phyloP scores from a whole-genome alignment of 2,113 vertebrate genomes.

The Pachyramphus minor region DNA sequence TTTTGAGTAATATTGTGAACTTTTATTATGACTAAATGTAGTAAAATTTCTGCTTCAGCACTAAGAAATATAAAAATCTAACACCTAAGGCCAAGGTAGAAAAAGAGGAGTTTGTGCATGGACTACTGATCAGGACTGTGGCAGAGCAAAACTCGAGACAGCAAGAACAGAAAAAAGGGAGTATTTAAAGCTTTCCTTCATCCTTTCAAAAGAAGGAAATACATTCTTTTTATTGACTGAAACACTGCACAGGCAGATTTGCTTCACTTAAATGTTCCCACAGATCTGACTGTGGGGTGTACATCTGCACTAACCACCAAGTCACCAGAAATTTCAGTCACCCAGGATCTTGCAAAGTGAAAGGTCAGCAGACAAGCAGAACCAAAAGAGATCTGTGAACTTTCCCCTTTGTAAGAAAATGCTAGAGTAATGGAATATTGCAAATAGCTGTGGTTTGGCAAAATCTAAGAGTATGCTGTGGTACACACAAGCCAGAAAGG shows the following conservation, averaged over 20 bases:
- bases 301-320: not conserved
- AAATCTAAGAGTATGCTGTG: not conserved
- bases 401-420: not conserved
- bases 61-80: not conserved
- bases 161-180: not conserved
- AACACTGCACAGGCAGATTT: not conserved
- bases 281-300: not conserved
- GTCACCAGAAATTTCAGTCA: not conserved
- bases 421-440: constrained; percentile 1
- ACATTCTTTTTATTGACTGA: not conserved
- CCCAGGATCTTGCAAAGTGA: not conserved
- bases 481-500: not conserved
- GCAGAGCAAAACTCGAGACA: not conserved
- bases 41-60: not conserved
- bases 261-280: not conserved
- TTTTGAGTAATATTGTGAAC: not conserved
- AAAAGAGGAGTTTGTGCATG: not conserved
- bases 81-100: not conserved
- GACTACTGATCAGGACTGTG: not conserved
- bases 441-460: constrained; percentile 59
- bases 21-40: not conserved
- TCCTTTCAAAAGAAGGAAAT: not conserved
- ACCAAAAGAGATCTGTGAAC: not conserved
- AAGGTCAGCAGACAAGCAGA: not conserved
- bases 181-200: not conserved